Percentiles rank a stretch among this genome's conserved stretches.
phyloP scores from a whole-genome alignment of 2,113 vertebrate genomes.

The Catagonus wagneri region DNA sequence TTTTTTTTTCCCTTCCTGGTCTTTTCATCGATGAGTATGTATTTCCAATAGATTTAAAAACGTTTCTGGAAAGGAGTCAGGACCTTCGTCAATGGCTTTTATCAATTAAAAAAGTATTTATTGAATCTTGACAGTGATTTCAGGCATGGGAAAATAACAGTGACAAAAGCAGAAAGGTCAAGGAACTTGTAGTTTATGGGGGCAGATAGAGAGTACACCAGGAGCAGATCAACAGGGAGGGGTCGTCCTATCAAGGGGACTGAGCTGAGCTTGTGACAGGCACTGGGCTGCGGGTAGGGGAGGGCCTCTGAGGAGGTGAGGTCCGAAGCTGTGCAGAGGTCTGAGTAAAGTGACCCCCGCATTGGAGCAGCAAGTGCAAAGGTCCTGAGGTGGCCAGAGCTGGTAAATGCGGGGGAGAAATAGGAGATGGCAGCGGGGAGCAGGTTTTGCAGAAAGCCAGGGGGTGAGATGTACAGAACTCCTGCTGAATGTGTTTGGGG shows the following conservation, averaged over 20 bases:
- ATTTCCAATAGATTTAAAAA: neutral
- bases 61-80: neutral
- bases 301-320: neutral
- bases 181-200: neutral
- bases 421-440: neutral
- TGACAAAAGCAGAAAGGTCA: neutral
- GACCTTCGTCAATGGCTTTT: neutral
- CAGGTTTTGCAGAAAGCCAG: neutral
- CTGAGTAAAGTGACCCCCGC: neutral
- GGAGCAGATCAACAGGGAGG: neutral
- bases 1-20: neutral
- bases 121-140: neutral
- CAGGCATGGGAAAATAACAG: neutral
- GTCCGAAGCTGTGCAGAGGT: neutral
- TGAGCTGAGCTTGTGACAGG: rapidly evolving
- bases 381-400: neutral
- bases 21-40: neutral
- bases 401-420: rapidly evolving
- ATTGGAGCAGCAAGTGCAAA: neutral
- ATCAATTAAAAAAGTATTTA: neutral
- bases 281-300: neutral
- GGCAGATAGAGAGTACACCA: rapidly evolving
- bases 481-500: rapidly evolving
- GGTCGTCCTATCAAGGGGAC: neutral
- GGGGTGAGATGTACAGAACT: rapidly evolving